Conservation (phyloP, 2,797 vertebrate genomes). For the Clarias platycephalus region DNA sequence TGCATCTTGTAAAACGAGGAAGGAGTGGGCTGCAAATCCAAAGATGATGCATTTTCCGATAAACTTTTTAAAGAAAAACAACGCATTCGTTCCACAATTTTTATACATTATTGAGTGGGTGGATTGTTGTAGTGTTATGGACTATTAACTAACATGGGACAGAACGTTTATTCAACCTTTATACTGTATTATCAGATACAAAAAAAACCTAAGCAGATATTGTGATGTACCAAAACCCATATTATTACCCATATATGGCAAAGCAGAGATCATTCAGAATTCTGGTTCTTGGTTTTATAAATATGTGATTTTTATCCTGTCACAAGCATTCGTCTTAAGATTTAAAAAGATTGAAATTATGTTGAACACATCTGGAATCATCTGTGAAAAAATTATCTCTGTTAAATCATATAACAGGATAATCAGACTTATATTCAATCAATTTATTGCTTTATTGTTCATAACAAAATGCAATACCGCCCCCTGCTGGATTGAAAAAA, state of each 20-base stretch:
- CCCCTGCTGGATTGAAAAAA: constrained; percentile 15
- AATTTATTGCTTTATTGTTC: background rate
- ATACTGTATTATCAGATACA: background rate
- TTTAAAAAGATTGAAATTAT: background rate
- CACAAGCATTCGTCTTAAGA: background rate
- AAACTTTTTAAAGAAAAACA: background rate
- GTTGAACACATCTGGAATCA: background rate
- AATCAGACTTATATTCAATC: background rate
- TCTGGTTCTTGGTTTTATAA: background rate
- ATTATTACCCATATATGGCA: background rate
- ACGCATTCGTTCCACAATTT: background rate
- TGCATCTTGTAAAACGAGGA: background rate
- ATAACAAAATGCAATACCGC: background rate
- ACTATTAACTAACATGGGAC: background rate
- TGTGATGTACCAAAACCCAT: background rate
- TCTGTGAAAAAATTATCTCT: background rate
- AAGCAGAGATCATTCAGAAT: background rate
- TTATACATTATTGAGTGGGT: too few species aligned
- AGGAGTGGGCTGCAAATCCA: background rate
- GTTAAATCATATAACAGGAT: background rate
- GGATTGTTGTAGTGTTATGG: background rate
- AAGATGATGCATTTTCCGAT: background rate
- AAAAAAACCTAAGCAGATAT: background rate
- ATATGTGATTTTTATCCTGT: background rate
- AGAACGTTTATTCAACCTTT: background rate